These are phyloP conservation scores for Lutraria lutraria DNA, from an alignment of 2,888 invertebrate genomes.

Conservation along the genomic window DNA sequence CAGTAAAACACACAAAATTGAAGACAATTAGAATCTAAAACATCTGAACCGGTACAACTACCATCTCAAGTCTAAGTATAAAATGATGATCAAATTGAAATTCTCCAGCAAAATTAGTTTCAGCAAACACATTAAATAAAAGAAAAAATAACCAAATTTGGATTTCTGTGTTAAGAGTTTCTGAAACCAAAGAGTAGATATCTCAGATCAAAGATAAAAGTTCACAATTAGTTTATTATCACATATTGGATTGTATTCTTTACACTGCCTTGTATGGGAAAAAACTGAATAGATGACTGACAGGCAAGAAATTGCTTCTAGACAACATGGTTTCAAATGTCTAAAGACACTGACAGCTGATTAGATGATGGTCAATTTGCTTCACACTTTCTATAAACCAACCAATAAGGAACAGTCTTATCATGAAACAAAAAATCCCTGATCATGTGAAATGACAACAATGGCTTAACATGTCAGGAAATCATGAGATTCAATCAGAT, in stretches of 20 bases:
- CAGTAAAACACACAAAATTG: no score
- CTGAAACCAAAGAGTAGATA: no score
- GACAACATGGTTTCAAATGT: background rate
- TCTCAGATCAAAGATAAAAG: no score
- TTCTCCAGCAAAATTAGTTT: no score
- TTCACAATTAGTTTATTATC: no score
- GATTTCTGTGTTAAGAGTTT: no score
- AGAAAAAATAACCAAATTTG: no score
- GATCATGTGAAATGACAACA: background rate
- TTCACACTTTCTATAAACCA: background rate
- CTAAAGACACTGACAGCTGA: background rate
- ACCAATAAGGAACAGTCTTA: background rate
- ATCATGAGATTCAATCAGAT: background rate
- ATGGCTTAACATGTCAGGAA: background rate
- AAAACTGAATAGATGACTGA: background rate
- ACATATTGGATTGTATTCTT: background rate
- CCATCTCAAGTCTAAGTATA: no score
- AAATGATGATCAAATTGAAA: no score
- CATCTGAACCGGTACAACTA: no score
- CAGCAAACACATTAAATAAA: no score
- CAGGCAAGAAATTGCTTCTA: slow-evolving; percentile 17
- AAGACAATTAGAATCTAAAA: no score
- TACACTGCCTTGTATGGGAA: background rate
- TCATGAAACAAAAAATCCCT: background rate
- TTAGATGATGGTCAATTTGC: background rate